Conservation (phyloP, 2,888 invertebrate species). For the Tortrix viridana region DNA sequence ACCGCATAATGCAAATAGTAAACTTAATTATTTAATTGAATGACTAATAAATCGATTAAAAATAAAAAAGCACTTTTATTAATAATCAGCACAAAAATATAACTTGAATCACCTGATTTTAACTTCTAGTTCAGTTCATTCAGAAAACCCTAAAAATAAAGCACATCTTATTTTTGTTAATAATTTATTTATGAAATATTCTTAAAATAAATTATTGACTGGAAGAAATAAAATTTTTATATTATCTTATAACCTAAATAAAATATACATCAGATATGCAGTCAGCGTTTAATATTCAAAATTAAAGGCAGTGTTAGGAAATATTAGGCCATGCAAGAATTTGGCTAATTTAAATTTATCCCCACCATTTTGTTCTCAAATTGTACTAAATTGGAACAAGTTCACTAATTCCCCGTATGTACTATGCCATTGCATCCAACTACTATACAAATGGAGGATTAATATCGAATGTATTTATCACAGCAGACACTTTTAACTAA, state of each 20-base stretch:
- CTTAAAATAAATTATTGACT: constrained; percentile 49
- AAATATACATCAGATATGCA: constrained; percentile 35
- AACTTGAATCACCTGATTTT: too few species aligned
- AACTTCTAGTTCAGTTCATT: too few species aligned
- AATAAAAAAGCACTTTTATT: background rate
- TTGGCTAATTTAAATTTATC: constrained; percentile 46
- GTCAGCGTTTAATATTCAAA: constrained; percentile 38
- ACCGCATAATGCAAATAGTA: constrained; percentile 28
- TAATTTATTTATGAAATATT: constrained; percentile 49
- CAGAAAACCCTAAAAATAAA: constrained; percentile 8
- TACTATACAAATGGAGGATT: constrained; percentile 5
- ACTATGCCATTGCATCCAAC: too few species aligned
- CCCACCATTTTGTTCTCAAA: too few species aligned
- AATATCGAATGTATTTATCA: constrained; percentile 16
- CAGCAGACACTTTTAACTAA: constrained; percentile 15
- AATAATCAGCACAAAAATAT: too few species aligned
- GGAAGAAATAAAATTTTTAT: constrained; percentile 14
- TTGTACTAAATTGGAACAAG: too few species aligned
- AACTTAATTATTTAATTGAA: constrained; percentile 14
- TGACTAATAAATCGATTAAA: constrained; percentile 38
- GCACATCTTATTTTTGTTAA: constrained; percentile 25
- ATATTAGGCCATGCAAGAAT: constrained; percentile 43
- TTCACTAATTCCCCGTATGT: too few species aligned
- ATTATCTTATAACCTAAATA: constrained; percentile 13
- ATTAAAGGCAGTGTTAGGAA: constrained; percentile 40